Conservation (phyloP, 2,888 invertebrate species). For the Galerucella calmariensis region DNA sequence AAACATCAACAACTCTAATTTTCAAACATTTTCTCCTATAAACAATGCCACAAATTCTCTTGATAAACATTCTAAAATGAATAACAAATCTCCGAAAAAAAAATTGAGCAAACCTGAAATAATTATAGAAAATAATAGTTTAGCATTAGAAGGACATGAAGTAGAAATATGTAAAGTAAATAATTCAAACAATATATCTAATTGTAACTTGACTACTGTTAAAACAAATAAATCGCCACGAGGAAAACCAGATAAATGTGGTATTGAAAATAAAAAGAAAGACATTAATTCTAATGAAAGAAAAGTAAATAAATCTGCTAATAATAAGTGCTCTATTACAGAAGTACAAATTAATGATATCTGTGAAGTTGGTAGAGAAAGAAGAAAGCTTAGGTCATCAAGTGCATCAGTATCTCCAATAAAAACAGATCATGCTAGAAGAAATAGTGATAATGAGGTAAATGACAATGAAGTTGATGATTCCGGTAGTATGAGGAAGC, state of each 20-base stretch:
- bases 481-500: not conserved
- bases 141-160: slow-evolving; percentile 36
- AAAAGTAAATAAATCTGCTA: not conserved
- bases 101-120: slow-evolving; percentile 14
- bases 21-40: not conserved
- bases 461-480: not conserved
- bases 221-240: slow-evolving; percentile 15
- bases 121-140: slow-evolving; percentile 32
- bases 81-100: slow-evolving; percentile 7
- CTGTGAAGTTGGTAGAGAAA: slow-evolving; percentile 2
- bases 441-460: not conserved
- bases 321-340: too few relatives aligned
- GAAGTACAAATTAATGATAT: not conserved
- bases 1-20: too few relatives aligned
- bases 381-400: slow-evolving; percentile 22
- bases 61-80: not conserved
- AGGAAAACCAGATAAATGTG: not conserved
- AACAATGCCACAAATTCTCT: not conserved
- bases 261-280: not conserved
- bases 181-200: not conserved
- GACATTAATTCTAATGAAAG: not conserved
- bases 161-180: slow-evolving; percentile 37
- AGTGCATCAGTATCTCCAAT: too few relatives aligned
- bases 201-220: slow-evolving; percentile 12
- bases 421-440: not conserved